Evolutionary conservation across 2,888 invertebrate species (phyloP).

Genomic region (Drosophila mayaguana): DNA sequence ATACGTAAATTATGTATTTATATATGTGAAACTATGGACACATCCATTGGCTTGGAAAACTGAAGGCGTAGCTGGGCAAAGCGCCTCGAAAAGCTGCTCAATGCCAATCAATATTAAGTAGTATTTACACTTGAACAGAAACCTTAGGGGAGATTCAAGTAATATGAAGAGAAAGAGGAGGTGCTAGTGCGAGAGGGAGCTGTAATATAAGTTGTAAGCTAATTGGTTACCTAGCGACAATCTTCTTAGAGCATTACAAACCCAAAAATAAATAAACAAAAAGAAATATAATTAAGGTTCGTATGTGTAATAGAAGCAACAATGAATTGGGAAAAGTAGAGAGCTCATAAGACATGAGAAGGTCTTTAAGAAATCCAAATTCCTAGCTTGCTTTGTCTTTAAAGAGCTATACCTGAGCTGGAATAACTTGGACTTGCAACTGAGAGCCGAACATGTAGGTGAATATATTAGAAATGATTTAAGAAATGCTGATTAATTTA

Average conservation of each 20-base stretch:
- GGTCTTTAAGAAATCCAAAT: neutral
- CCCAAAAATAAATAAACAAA: neutral
- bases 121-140: constrained; percentile 56
- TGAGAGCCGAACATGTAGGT: neutral
- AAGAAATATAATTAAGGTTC: neutral
- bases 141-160: neutral
- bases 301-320: neutral
- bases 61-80: constrained; percentile 27
- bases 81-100: constrained; percentile 29
- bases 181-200: neutral
- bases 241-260: neutral
- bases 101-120: constrained; percentile 54
- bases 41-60: constrained; percentile 60
- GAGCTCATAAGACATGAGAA: neutral
- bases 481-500: neutral
- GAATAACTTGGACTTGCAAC: neutral
- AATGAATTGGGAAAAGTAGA: neutral
- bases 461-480: neutral
- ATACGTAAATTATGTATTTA: constrained; percentile 32
- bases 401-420: neutral
- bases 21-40: constrained; percentile 28
- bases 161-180: neutral
- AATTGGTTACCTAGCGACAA: constrained; percentile 16
- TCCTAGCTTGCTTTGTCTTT: neutral
- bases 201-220: neutral